Evolutionary conservation across 23 tunicate species (phyloP), one percentile per base, ranked within the genome.

Genomic region (Oikopleura vanhoeffeni): DNA sequence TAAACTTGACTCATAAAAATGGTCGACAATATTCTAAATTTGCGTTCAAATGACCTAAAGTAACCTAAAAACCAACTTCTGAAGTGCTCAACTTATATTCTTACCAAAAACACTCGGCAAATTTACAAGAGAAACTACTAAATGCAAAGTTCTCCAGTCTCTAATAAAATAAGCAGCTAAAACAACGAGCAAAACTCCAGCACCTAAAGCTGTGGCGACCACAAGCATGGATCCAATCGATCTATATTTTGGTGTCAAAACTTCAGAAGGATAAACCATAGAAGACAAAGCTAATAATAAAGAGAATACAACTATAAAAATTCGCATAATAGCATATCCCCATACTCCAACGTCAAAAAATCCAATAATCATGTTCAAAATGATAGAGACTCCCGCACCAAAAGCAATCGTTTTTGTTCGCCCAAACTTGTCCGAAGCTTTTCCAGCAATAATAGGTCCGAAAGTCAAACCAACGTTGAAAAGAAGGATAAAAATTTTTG

Each of bases 121-220:
- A 30, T 71, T 71, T 4, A 71, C 79, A 30, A 71, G 38, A 30
- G 79, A 71, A 2, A 38, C 27, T 2, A 71, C 27, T 2, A 71
- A 18, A 71, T 71, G 79, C 27, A 71, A 38, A 33, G 79, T 71
- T 71, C 79, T 71, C 79, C 79, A 71, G 38, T 71, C 79, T 28
- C 79, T 33, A 71, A 71, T 71, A 30, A 71, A 71, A 18, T 30
- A 71, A 38, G 79, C 79, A 30, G 32, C 32, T 38, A 30, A 18
- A 3, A 71, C 79, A 71, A 71, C 79, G 38, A 71, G 3, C 38
- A 71, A 32, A 38, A 71, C 35, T 32, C 79, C 79, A 32, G 79
- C 79, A 30, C 79, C 79, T 2, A 71, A 38, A 71, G 79, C 79
- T 18, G 79, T 71, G 38, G 79, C 79, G 38, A 71, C 79, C 34